Base-by-base conservation (phyloP, 2,888 invertebrate species). In the Eremobia ochroleuca region DNA sequence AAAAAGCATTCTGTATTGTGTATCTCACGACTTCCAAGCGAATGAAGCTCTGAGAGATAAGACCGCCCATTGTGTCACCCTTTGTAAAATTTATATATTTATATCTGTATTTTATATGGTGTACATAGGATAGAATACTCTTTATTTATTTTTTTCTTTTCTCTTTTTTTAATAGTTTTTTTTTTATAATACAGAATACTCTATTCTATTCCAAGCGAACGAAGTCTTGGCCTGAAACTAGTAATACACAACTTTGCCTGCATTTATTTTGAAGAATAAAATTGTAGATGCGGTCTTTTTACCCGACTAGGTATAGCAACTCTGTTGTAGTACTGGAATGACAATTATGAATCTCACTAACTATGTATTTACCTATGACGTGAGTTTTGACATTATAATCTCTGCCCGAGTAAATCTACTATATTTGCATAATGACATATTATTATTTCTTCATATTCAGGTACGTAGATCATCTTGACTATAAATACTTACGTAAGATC, bases 381-480 rank as follows among this genome's bases (percentile, higher is more conserved):
- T 34, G 28, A 46, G 59, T 31, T 79, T 80, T 80, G 78, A 80
- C 73, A 79, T 73, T 43, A 80, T 74, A 66, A 74, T 59, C 59
- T 59, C 15, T 37, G 80, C 25, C 43, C n/a, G 59, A 73, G 73
- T 58, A 73, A 73, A 59, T 52, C 52, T 59, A 59, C 34, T 58
- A 43, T 59, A 69, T 80, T 80, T 76, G 66, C 77, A 82, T 81
- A 82, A 81, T 81, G 61, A 77, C 81, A 68, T 40, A 73, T 83
- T 46, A 81, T 82, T 82, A 82, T 71, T 71, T 79, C 83, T 83
- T 66, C 52, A 76, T 83, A 70, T 64, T 80, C 40, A 77, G 71
- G 34, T 69, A 73, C 31, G 58, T 64, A 49, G 61, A 5, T 58
- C 65, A 40, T 77, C 69, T 72, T 62, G 58, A 79, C 40, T 55